Base-by-base conservation (phyloP, 2,888 invertebrate species). In the Caenorhabditis parvicauda region DNA sequence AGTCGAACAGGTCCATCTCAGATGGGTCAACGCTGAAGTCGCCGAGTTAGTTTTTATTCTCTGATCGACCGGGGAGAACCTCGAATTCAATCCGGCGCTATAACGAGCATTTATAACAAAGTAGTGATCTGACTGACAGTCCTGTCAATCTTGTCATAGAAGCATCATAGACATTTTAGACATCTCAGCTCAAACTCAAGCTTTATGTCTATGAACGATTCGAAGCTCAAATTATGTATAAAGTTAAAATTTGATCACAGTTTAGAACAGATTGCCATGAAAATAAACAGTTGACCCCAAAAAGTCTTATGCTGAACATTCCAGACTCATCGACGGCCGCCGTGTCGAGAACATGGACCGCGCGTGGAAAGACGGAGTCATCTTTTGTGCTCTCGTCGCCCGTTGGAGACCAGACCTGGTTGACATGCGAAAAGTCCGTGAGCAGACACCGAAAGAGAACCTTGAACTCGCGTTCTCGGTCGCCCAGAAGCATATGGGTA, bases 361-460 rank as follows among this genome's bases (percentile, higher is more conserved):
- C 47, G 67, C 68, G 42, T 81, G 81, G 81, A 64, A 72, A 27
- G 77, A 80, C 57, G 81, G 81, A 44, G 65, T 80, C 24, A 67
- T 79, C 19, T 78, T 81, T 62, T 75, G 72, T 49, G 81, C 81
- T 6, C 67, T 81, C 12, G 75, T 80, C 3, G 74, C 61, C 24
- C 71, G 75, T 25, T 78, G 73, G 66, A 61, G 74, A n/a, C 79
- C 79, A 5, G 77, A 76, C 27, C 64, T 80, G 41, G 69, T 81
- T 41, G 76, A 81, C 59, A 74, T 80, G 76, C 24, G 43, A n/a
- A 54, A 62, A 32, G 75, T 73, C 9, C 54, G 59, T 7, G 61
- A 67, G 28, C 56, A 66, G 27, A 54, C 68, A 46, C 74, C 76
- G 3, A 43, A 74, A n/a, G 71, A 75, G 22, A 80, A 79, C 57